Evolutionary conservation across 1,140 invertebrate genomes (phyloP).

Genomic region (Chionoecetes opilio): DNA sequence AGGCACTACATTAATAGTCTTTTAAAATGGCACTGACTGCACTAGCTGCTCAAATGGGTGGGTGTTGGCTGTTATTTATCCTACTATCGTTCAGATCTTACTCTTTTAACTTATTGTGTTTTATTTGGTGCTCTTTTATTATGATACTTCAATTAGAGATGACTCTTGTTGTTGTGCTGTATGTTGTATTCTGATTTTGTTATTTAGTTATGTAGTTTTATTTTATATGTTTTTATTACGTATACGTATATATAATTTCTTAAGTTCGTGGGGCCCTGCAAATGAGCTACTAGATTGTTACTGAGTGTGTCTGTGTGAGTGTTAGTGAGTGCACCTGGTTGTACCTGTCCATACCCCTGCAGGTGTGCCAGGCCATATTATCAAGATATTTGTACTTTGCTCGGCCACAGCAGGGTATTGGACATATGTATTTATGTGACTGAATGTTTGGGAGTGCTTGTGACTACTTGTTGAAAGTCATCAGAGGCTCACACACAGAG

Average conservation of each 20-base stretch:
- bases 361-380: not conserved
- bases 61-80: not conserved
- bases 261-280: not conserved
- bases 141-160: not conserved
- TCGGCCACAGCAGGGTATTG: too few relatives aligned
- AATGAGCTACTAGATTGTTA: not conserved
- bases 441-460: not conserved
- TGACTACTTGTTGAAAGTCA: not conserved
- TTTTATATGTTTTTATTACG: not conserved
- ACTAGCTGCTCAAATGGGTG: not conserved
- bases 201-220: not conserved
- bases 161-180: not conserved
- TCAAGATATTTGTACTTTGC: not conserved
- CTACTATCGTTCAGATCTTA: not conserved
- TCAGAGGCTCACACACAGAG: not conserved
- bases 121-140: slow-evolving; percentile 21
- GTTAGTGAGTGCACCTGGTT: not conserved
- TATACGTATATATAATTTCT: slow-evolving; percentile 6
- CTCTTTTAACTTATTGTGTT: not conserved
- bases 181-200: not conserved
- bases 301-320: not conserved
- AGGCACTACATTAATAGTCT: not conserved
- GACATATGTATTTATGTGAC: not conserved
- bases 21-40: not conserved
- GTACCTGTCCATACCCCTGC: not conserved